Evolutionary conservation across 2,797 vertebrate genomes (phyloP), one percentile per base, ranked within the genome.

Genomic region (Lithobates sylvaticus): DNA sequence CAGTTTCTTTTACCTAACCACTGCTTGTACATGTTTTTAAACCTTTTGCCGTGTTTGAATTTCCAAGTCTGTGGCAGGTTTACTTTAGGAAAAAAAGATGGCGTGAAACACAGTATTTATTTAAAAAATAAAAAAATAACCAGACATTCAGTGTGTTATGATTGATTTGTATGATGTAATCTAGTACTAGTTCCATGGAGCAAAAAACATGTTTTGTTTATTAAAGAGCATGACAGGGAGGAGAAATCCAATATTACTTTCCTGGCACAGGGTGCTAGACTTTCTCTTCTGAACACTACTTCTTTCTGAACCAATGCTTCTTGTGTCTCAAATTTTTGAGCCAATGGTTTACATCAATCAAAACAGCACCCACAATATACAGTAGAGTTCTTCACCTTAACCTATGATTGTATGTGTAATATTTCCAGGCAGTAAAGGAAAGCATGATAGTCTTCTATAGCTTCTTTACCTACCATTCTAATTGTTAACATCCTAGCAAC

Each of bases 181-280:
- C 65, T 13, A 67, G n/a, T 2, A 29, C n/a, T 29, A 26, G 13
- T 67, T 26, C 27, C 26, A 67, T 67, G 65, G 65, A 67, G 65
- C n/a, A 67, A 67, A 67, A 9, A 67, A 27, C 65, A 67, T 67
- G 65, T 67, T 67, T 61, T 67, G 29, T 67, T 67, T 67, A 67
- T 29, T 29, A 29, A 67, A 67, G 65, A 67, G 65, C 27, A 67
- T 12, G 65, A 29, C 26, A 29, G n/a, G 69, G 16, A 21, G 32
- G 69, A 9, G 32, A 72, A 39, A 13, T 29, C 10, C 10, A 13
- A 26, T 13, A 67, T 67, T 67, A 29, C 26, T 67, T 67, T 67
- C 65, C 65, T 67, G 65, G n/a, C 65, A 29, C 2, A 29, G 10
- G 23, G 26, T 0, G 10, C 9, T 65, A 3, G 23, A 10, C 23